Evolutionary conservation across 2,797 vertebrate genomes (phyloP).

Genomic region (Mionectes olivaceus): DNA sequence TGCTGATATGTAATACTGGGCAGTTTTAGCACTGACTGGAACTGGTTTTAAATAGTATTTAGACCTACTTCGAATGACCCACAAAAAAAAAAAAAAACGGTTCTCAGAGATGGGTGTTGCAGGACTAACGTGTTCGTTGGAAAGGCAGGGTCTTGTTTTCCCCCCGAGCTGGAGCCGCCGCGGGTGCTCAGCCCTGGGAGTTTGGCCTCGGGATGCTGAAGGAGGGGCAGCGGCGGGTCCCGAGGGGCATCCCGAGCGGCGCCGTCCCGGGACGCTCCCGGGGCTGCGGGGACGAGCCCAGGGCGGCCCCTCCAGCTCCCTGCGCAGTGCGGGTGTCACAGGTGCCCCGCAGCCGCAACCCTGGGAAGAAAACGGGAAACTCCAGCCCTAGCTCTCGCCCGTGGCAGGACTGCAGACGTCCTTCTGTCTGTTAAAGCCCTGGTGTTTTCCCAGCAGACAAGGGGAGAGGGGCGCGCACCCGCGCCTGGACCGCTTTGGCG

Average conservation of each 20-base stretch:
- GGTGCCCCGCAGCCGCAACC: fast-evolving
- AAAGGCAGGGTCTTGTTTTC: fast-evolving
- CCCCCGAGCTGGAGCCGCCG: fast-evolving
- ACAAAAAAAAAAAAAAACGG: fast-evolving
- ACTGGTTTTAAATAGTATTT: not conserved
- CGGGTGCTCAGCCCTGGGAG: no score
- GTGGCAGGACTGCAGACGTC: fast-evolving
- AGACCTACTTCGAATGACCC: not conserved
- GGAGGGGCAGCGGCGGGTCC: not conserved
- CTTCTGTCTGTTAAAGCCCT: fast-evolving
- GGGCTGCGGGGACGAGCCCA: no score
- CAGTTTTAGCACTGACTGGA: not conserved
- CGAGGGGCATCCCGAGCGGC: not conserved
- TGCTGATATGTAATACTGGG: not conserved
- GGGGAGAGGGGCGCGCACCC: fast-evolving
- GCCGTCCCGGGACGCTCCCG: not conserved
- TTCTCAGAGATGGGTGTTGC: fast-evolving
- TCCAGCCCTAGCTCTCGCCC: fast-evolving
- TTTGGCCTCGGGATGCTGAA: no score
- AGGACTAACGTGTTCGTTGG: fast-evolving
- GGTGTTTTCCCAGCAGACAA: fast-evolving
- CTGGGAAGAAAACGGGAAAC: fast-evolving
- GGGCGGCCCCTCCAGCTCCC: not conserved
- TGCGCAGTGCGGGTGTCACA: fast-evolving
- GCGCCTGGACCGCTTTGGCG: fast-evolving